Evolutionary conservation across 1,140 invertebrate genomes (phyloP), one percentile per base, ranked within the genome.

Genomic region (Eciton burchellii): DNA sequence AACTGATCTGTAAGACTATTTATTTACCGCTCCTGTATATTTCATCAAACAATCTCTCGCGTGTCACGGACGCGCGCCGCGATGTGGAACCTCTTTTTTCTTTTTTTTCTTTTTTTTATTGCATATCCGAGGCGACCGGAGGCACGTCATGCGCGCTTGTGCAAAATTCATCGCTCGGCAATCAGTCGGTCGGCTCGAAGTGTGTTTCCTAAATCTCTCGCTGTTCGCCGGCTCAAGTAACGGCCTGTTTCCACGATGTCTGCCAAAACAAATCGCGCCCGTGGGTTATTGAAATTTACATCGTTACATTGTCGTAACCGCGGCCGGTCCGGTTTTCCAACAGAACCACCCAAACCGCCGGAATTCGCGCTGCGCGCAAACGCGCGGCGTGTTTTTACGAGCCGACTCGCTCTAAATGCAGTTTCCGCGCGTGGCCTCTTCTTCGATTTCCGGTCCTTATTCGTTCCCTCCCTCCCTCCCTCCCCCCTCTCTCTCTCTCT

Each of bases 271-370:
- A 54, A 77, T 77, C 52, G 24, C 16, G 6, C 14, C 16, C 11
- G 12, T 29, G 54, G 74, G 41, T 68, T 77, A 77, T 45, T 43
- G 74, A 68, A 68, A 77, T 68, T 77, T 54, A 24, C 29, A 56
- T 77, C 49, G 62, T 77, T 68, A 77, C 35, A 68, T n/a, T 73
- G n/a, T 81, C 56, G 68, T 74, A 81, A 81, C 4, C 54, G 9
- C 3, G 19, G 62, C 11, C n/a, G 8, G 19, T 45, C 11, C n/a
- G 8, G 29, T 45, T 24, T 65, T 43, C 21, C 29, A 11, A 59
- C 2, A 14, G n/a, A 54, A 56, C 1, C 12, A 6, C 14, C 35
- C 35, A 19, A 26, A 21, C 35, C 54, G 24, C 14, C 43, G 47
- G 12, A 77, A 77, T 77, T 77, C 45, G 29, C 24, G 6, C 29